phyloP scores from a whole-genome alignment of 2,797 vertebrate species.

The Botia kubotai region DNA sequence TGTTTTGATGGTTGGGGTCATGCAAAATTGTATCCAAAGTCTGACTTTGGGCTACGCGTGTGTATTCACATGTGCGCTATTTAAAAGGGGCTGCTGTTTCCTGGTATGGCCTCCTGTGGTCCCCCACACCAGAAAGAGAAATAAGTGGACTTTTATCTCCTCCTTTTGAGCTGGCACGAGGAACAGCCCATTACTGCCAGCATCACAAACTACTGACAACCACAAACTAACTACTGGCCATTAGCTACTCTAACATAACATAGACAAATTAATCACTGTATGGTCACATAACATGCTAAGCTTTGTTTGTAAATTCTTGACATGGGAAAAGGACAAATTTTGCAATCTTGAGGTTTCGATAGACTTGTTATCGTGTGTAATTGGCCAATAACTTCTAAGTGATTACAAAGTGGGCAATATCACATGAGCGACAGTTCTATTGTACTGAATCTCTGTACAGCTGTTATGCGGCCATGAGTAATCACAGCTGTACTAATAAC shows the following conservation, averaged over 20 bases:
- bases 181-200: slow-evolving; percentile 51
- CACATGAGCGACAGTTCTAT: too few relatives aligned
- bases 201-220: slow-evolving; percentile 40
- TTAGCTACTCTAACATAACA: slow-evolving; percentile 15
- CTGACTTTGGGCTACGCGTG: slow-evolving; percentile 7
- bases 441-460: too few relatives aligned
- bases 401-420: background rate
- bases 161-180: slow-evolving; percentile 55
- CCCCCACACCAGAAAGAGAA: slow-evolving; percentile 45
- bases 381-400: background rate
- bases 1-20: slow-evolving; percentile 49
- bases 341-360: background rate
- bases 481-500: too few relatives aligned
- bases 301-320: background rate
- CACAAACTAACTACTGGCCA: slow-evolving; percentile 40
- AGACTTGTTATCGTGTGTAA: background rate
- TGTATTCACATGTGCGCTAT: slow-evolving; percentile 33
- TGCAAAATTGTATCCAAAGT: slow-evolving; percentile 44
- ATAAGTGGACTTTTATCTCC: slow-evolving; percentile 60
- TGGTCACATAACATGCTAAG: background rate
- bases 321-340: background rate
- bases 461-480: too few relatives aligned
- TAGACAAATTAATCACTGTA: background rate
- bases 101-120: slow-evolving; percentile 53
- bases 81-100: slow-evolving; percentile 46